A percentile compares a stretch with the other conserved stretches of the same genome.
phyloP scores from a whole-genome alignment of 2,113 vertebrate species.

The Poeciliopsis turrubarensis region DNA sequence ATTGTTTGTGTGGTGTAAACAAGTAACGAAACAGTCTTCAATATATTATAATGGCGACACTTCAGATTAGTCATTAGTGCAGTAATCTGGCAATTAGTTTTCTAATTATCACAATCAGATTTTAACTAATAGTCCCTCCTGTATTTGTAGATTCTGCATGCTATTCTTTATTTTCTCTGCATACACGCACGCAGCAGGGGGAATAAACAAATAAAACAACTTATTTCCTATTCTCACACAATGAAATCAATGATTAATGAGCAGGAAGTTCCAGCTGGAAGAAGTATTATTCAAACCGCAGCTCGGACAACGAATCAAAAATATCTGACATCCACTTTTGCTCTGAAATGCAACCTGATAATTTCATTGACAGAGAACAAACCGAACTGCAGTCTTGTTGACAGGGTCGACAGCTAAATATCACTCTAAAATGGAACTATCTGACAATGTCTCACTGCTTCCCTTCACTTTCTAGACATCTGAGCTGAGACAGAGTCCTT shows the following conservation, averaged over 20 bases:
- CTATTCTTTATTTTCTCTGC: slow-evolving; percentile 37
- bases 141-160: slow-evolving; percentile 4
- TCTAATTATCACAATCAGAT: not conserved
- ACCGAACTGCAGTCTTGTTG: slow-evolving; percentile 10
- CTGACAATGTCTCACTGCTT: slow-evolving; percentile 11
- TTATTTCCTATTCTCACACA: slow-evolving; percentile 40
- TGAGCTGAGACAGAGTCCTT: not conserved
- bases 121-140: slow-evolving; percentile 21
- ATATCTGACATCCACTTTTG: slow-evolving; percentile 23
- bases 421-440: slow-evolving; percentile 8
- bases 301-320: slow-evolving; percentile 39
- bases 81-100: slow-evolving; percentile 13
- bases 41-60: slow-evolving; percentile 13
- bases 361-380: slow-evolving; percentile 28
- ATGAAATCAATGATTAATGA: slow-evolving; percentile 58
- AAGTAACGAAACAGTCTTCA: slow-evolving; percentile 15
- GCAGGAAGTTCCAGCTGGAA: slow-evolving; percentile 41
- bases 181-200: slow-evolving; percentile 27
- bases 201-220: slow-evolving; percentile 30
- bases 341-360: slow-evolving; percentile 17
- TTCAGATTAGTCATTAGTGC: slow-evolving; percentile 13
- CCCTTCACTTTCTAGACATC: slow-evolving; percentile 1
- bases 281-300: slow-evolving; percentile 49
- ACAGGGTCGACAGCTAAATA: slow-evolving; percentile 26
- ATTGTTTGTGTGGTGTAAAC: slow-evolving; percentile 10